Evolutionary conservation across 2,888 invertebrate genomes (phyloP).

Genomic region (Drosophila multiciliata): DNA sequence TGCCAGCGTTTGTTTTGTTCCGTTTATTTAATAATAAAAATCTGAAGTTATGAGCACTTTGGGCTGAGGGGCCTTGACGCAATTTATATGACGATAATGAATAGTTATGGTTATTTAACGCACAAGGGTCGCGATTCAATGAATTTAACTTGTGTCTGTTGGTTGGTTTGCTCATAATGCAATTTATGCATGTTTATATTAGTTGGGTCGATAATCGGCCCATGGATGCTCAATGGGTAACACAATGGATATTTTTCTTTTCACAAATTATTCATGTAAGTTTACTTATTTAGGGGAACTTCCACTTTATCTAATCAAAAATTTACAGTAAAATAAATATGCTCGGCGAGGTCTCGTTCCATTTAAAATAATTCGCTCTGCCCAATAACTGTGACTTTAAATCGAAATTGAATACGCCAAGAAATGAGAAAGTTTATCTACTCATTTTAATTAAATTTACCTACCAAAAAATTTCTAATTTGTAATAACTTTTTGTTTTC

Average conservation of each 20-base stretch:
- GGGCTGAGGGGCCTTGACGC: conserved; percentile 35
- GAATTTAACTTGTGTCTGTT: conserved; percentile 61
- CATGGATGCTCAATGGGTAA: conserved; percentile 52
- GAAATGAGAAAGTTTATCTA: not conserved
- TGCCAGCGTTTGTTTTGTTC: conserved; percentile 58
- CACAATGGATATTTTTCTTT: conserved; percentile 18
- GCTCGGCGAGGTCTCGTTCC: not conserved
- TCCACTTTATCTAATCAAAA: not conserved
- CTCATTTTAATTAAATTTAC: not conserved
- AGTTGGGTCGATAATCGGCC: conserved; percentile 38
- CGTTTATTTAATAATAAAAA: conserved; percentile 79
- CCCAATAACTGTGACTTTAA: not conserved
- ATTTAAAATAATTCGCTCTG: not conserved
- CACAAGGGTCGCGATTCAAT: conserved; percentile 43
- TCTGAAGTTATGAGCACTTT: conserved; percentile 78
- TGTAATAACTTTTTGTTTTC: not conserved
- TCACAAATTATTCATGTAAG: not conserved
- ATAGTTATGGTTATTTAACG: conserved; percentile 78
- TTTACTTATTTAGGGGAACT: conserved; percentile 17
- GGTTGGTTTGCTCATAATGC: conserved; percentile 74
- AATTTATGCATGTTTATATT: conserved; percentile 76
- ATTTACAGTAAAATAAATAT: not conserved
- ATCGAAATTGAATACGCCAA: not conserved
- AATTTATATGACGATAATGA: conserved; percentile 78
- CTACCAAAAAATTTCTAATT: not conserved